Conservation (phyloP, 1,140 invertebrate species). For the Drosophila mojavensis region DNA sequence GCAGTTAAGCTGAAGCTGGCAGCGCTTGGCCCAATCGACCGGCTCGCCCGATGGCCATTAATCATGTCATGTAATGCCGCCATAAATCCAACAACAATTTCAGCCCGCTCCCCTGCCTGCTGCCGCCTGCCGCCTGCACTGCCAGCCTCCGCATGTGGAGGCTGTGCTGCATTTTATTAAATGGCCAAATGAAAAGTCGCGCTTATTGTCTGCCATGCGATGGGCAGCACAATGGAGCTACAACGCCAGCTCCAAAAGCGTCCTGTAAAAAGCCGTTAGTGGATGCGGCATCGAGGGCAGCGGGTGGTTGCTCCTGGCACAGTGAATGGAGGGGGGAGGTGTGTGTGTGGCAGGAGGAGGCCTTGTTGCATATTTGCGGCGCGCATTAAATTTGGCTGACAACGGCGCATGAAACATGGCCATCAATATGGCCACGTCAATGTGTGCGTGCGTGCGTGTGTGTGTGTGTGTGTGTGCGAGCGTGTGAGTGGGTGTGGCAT, state of each 20-base stretch:
- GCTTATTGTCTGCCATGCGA: constrained; percentile 64
- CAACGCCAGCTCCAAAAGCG: background rate
- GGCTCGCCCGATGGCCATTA: constrained; percentile 50
- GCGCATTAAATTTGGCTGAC: constrained; percentile 81
- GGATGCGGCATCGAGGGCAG: background rate
- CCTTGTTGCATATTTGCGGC: constrained; percentile 73
- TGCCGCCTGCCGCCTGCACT: background rate
- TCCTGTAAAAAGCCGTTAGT: background rate
- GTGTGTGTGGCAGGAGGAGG: background rate
- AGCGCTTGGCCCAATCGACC: constrained; percentile 5
- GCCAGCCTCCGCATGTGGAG: constrained; percentile 20
- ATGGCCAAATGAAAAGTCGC: constrained; percentile 81
- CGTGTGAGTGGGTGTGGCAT: constrained; percentile 18
- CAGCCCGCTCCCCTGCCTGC: background rate
- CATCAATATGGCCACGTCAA: constrained; percentile 75
- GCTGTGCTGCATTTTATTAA: constrained; percentile 76
- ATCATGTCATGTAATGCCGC: constrained; percentile 81
- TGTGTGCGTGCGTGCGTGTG: constrained; percentile 33
- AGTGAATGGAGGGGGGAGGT: too few relatives aligned
- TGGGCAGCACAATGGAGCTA: constrained; percentile 19
- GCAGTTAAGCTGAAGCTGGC: constrained; percentile 32
- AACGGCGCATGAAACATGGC: constrained; percentile 80
- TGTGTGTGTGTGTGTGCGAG: constrained; percentile 20
- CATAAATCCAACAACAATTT: constrained; percentile 81
- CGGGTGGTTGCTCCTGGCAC: background rate